phyloP scores from a whole-genome alignment of 1,140 invertebrate genomes.

The Hypsibius dujardini region DNA sequence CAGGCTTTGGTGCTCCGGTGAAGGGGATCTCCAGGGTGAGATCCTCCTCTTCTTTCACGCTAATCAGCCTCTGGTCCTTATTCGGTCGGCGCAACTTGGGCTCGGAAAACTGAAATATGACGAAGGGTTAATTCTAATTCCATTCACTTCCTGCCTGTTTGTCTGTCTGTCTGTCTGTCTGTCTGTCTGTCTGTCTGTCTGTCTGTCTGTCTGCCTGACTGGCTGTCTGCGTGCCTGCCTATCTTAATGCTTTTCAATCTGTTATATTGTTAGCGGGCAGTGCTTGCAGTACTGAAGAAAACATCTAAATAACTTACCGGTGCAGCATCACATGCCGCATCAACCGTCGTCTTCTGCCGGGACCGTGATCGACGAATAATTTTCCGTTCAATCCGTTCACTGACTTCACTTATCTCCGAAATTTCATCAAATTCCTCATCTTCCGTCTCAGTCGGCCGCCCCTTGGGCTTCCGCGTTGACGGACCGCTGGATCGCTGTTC shows the following conservation, averaged over 20 bases:
- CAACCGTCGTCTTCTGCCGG: background rate
- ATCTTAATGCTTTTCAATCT: too few species aligned
- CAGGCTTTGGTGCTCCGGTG: slow-evolving; percentile 48
- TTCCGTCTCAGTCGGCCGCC: background rate
- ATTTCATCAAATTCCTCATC: slow-evolving; percentile 17
- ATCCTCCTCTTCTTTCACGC: slow-evolving; percentile 39
- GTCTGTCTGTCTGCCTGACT: too few species aligned
- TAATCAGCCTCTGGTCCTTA: slow-evolving; percentile 24
- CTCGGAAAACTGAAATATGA: background rate
- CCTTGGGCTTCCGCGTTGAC: background rate
- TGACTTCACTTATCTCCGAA: slow-evolving; percentile 11
- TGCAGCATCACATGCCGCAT: background rate
- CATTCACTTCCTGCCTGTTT: too few species aligned
- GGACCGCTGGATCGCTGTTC: background rate
- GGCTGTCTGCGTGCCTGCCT: too few species aligned
- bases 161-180: too few species aligned
- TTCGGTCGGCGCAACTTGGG: background rate
- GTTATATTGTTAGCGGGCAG: too few species aligned
- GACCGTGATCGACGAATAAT: background rate
- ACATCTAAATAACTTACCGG: background rate
- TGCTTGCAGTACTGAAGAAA: too few species aligned
- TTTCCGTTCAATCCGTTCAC: background rate
- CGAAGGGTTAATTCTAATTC: too few species aligned
- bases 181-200: too few species aligned
- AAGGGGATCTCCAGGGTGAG: slow-evolving; percentile 52